Evolutionary conservation across 2,797 vertebrate species (phyloP).

Genomic region (Huso huso): DNA sequence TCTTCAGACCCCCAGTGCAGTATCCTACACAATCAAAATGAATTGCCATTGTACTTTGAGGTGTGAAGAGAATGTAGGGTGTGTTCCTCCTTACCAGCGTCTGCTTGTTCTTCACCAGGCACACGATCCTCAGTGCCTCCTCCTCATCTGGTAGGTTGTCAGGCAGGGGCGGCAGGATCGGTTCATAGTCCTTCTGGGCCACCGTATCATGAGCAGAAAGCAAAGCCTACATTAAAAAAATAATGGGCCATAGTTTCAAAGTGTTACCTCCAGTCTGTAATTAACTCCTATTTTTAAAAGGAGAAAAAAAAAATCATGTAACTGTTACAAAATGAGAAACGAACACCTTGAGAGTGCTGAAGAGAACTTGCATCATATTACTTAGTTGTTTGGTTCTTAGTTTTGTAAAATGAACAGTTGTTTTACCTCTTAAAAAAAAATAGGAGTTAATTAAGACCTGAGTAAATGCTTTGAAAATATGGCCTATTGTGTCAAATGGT

Average conservation of each 20-base stretch:
- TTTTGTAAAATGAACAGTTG: too few species aligned
- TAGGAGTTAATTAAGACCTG: too few species aligned
- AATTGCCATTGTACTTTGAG: too few species aligned
- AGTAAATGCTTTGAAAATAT: too few species aligned
- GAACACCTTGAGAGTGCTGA: not conserved
- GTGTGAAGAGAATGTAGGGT: too few species aligned
- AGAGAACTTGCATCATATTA: not conserved
- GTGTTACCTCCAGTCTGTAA: not conserved
- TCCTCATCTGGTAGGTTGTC: conserved; percentile 79
- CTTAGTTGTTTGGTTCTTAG: not conserved
- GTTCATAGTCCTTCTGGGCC: conserved; percentile 86
- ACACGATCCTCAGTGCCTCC: conserved; percentile 86
- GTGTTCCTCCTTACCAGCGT: conserved; percentile 69
- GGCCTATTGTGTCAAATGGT: too few species aligned
- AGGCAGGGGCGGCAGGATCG: conserved; percentile 77
- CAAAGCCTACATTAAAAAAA: conserved; percentile 64
- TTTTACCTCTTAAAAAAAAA: too few species aligned
- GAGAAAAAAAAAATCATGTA: not conserved
- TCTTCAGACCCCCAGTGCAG: too few species aligned
- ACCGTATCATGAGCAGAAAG: conserved; percentile 83
- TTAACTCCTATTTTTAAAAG: not conserved
- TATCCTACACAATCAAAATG: too few species aligned
- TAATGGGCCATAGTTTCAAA: not conserved
- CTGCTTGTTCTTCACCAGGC: conserved; percentile 94
- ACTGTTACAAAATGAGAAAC: not conserved